These are phyloP conservation scores for Peucedramus taeniatus DNA, from an alignment of 2,113 vertebrate species.

Conservation along the genomic window DNA sequence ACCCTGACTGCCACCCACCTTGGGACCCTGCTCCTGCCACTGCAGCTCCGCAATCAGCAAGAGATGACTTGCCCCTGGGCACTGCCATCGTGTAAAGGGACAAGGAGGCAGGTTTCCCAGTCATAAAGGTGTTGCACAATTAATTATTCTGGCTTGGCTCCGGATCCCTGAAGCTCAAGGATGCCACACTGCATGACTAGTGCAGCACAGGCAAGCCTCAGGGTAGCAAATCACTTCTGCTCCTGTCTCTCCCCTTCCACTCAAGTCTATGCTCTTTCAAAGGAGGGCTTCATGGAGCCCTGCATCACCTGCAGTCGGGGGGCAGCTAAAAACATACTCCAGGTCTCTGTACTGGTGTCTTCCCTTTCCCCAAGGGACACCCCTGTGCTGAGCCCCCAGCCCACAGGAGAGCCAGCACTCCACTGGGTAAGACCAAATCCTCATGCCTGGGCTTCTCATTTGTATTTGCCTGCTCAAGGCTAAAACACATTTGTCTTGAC, in stretches of 20 bases:
- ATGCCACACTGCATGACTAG: constrained; percentile 16
- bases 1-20: too few relatives aligned
- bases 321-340: not conserved
- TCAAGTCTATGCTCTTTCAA: not conserved
- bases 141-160: constrained; percentile 29
- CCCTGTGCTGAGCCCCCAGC: accelerated
- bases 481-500: not conserved
- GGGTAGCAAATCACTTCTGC: constrained; percentile 43
- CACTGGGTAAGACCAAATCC: not conserved
- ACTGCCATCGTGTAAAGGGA: not conserved
- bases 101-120: not conserved
- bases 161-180: not conserved
- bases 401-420: not conserved
- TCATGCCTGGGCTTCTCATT: not conserved
- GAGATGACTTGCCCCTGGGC: not conserved
- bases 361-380: not conserved
- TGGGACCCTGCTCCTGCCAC: accelerated
- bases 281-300: not conserved
- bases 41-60: not conserved
- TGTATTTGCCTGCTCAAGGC: not conserved
- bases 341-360: not conserved
- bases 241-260: accelerated
- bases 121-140: constrained; percentile 42
- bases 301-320: too few relatives aligned
- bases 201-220: not conserved